Percentiles rank a stretch among this genome's conserved stretches.
Conservation (phyloP, 2,797 vertebrate genomes). For the Eulemur rubriventer region DNA sequence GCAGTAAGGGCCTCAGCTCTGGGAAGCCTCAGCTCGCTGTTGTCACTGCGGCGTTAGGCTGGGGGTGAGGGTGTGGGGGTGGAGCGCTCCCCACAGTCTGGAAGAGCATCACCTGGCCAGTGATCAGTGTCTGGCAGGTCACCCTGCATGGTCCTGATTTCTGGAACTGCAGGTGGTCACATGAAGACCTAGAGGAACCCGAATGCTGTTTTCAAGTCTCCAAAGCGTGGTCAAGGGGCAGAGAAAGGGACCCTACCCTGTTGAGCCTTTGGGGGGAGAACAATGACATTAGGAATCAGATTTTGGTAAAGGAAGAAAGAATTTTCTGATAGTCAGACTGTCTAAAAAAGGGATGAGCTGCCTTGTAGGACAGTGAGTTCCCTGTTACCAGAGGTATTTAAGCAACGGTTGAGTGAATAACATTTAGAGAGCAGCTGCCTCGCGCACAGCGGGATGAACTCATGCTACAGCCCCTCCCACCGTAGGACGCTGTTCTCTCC, state of each 20-base stretch:
- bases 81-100: rapidly evolving
- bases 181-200: background rate
- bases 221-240: background rate
- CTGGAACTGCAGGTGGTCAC: background rate
- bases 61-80: rapidly evolving
- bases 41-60: rapidly evolving
- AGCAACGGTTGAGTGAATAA: background rate
- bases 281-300: background rate
- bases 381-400: background rate
- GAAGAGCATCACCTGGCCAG: rapidly evolving
- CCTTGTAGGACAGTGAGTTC: no score
- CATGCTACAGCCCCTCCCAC: background rate
- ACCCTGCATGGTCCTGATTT: rapidly evolving
- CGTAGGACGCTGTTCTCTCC: background rate
- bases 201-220: background rate
- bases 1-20: rapidly evolving
- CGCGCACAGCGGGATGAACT: no score
- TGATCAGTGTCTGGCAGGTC: rapidly evolving
- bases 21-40: background rate
- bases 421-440: background rate
- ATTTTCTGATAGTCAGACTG: no score
- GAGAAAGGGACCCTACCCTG: background rate
- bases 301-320: background rate
- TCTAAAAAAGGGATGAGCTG: background rate
- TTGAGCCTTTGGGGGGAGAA: background rate